Base-by-base conservation (phyloP, 2,113 vertebrate genomes). In the Pampusana beccarii region DNA sequence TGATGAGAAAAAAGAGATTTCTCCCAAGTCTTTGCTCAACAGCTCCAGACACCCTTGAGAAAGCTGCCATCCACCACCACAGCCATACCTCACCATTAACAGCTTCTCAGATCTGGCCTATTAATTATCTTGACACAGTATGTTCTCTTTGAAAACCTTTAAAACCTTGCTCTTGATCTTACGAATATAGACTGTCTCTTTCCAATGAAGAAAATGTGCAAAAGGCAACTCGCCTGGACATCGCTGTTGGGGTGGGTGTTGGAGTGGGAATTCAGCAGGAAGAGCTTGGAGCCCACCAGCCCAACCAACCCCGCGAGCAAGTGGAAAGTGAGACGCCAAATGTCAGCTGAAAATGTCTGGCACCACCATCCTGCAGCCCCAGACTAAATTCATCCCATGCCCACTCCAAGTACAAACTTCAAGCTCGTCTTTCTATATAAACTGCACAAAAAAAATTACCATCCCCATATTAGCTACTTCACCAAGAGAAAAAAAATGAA, bases 241-340 rank as follows among this genome's bases (percentile, higher is more conserved):
- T 79, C 85, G 21, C 84, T 81, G 73, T 87, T 93, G 91, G 73
- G 74, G 96, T 94, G 88, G 93, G 93, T 5, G 34, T 48, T 31
- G 78, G 73, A 85, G 84, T 17, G 81, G 71, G 44, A 73, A 81
- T 57, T 88, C 81, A 3, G 62, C 78, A 94, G 85, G 93, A 96
- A 94, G 50, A 19, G 53, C 81, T 91, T 29, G 81, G 87, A 95
- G 78, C 80, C 72, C 86, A 38, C 66, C 84, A 91, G 81, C 90
- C 95, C 81, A 90, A 84, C 88, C 74, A 44, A 64, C 66, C 73
- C 71, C 3, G 54, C 84, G 66, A 94, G 87, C 62, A 38, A 16
- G 69, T 44, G 80, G 87, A 40, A 93, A 91, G 73, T 44, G 70
- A 94, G 84, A 87, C 66, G 82, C 80, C 70, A 87, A 96, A 95